Conservation (phyloP, 92 coral and sea anemone species). For the Montipora capitata region DNA sequence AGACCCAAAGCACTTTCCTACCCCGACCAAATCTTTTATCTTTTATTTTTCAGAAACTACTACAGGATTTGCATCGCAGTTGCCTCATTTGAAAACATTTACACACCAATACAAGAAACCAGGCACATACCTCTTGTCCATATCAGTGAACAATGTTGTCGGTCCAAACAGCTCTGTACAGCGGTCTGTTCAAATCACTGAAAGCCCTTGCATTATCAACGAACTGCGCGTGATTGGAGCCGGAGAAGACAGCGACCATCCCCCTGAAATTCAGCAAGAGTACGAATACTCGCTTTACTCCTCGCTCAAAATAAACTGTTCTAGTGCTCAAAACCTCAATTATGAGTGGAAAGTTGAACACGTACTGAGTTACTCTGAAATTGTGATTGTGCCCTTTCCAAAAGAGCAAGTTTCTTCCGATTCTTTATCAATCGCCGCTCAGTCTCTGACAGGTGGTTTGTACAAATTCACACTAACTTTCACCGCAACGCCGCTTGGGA, state of each 20-base stretch:
- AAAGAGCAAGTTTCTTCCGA: conserved; percentile 30
- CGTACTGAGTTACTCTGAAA: conserved; percentile 10
- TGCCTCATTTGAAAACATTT: conserved; percentile 39
- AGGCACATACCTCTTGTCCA: conserved; percentile 48
- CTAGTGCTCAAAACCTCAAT: conserved; percentile 5
- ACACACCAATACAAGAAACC: conserved; percentile 54
- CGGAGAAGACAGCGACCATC: conserved; percentile 41
- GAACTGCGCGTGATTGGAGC: conserved; percentile 77
- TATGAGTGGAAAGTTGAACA: conserved; percentile 68
- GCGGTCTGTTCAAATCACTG: conserved; percentile 44
- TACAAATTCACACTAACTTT: conserved; percentile 81
- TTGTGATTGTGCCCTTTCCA: not conserved
- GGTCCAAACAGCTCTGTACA: conserved; percentile 64
- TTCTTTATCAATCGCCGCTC: conserved; percentile 70
- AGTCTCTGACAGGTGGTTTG: conserved; percentile 73
- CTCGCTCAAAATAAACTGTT: conserved; percentile 49
- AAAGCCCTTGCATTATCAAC: conserved; percentile 66
- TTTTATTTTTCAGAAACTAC: conserved; percentile 10
- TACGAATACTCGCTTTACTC: conserved; percentile 68
- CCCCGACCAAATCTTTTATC: not conserved
- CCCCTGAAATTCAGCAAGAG: conserved; percentile 80
- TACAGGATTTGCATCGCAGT: conserved; percentile 30
- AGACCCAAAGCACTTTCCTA: not conserved
- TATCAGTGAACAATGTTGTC: conserved; percentile 66
- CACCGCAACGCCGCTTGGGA: conserved; percentile 65